Conservation (phyloP, 2,797 vertebrate genomes). For the Sitta carolinensis region DNA sequence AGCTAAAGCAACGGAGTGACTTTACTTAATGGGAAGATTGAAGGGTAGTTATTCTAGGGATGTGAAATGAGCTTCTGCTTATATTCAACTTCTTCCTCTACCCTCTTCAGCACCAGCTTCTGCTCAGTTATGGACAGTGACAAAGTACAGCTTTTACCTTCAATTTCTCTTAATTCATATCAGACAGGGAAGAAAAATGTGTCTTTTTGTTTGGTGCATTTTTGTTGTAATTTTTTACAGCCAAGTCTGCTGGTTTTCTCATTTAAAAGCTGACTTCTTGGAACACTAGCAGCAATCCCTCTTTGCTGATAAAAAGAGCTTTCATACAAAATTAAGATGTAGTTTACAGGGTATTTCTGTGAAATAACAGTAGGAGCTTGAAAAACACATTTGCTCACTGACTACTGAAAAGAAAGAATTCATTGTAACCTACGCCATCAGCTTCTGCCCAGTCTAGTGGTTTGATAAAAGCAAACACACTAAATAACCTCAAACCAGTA, state of each 20-base stretch:
- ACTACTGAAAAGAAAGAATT: slow-evolving; percentile 43
- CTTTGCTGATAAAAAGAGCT: slow-evolving; percentile 45
- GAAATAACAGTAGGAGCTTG: slow-evolving; percentile 23
- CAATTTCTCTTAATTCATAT: background rate
- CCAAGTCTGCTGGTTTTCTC: background rate
- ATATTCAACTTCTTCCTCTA: background rate
- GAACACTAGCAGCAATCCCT: background rate
- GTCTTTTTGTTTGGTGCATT: background rate
- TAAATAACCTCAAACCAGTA: slow-evolving; percentile 18
- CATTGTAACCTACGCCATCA: background rate
- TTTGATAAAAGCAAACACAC: slow-evolving; percentile 43
- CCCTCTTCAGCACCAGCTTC: background rate
- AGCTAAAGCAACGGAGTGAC: background rate
- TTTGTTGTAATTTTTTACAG: background rate
- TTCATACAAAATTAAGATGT: slow-evolving; percentile 52
- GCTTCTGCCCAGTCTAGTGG: background rate
- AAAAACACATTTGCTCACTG: slow-evolving; percentile 44
- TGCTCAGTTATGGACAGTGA: background rate
- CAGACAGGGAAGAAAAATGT: background rate
- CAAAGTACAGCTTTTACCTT: background rate
- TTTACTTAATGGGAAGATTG: background rate
- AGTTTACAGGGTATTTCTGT: background rate
- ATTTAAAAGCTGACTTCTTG: slow-evolving; percentile 24
- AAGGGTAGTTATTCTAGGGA: background rate
- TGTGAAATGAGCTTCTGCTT: background rate